phyloP scores from a whole-genome alignment of 2,888 invertebrate species.

The Druceiella hillmani region DNA sequence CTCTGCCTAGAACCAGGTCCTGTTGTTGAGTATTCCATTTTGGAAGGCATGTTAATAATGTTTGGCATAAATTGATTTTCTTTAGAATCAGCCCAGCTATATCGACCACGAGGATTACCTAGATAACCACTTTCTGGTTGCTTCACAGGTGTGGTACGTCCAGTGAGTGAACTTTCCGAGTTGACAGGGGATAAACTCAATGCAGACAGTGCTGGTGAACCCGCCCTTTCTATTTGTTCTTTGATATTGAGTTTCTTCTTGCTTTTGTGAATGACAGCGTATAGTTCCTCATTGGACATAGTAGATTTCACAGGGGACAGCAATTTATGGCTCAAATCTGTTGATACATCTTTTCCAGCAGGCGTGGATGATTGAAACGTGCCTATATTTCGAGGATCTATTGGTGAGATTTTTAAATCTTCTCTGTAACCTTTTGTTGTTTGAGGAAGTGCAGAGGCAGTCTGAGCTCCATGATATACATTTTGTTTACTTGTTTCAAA shows the following conservation, averaged over 20 bases:
- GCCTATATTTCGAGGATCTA: constrained; percentile 56
- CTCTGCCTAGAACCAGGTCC: constrained; percentile 39
- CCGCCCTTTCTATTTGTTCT: constrained; percentile 45
- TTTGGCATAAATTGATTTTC: constrained; percentile 31
- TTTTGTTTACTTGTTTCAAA: too few relatives aligned
- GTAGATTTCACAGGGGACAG: constrained; percentile 65
- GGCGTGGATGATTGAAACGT: constrained; percentile 67
- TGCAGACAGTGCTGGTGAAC: constrained; percentile 43
- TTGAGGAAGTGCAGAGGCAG: neutral
- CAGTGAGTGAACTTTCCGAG: constrained; percentile 44
- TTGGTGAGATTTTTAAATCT: constrained; percentile 59
- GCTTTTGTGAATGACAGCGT: constrained; percentile 71
- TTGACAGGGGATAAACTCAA: constrained; percentile 47
- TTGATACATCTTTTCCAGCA: constrained; percentile 46
- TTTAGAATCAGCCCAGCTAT: constrained; percentile 59
- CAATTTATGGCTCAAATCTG: constrained; percentile 47
- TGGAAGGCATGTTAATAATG: constrained; percentile 30
- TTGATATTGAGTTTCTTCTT: constrained; percentile 68
- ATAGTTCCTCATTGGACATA: constrained; percentile 74
- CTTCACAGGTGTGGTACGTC: constrained; percentile 38
- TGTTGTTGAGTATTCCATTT: constrained; percentile 39
- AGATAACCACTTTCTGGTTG: constrained; percentile 59
- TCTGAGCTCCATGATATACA: too few relatives aligned
- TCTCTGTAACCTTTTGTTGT: constrained; percentile 22
- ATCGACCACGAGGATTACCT: constrained; percentile 50